Evolutionary conservation across 2,888 invertebrate species (phyloP).

Genomic region (Minunthozetes semirufus): DNA sequence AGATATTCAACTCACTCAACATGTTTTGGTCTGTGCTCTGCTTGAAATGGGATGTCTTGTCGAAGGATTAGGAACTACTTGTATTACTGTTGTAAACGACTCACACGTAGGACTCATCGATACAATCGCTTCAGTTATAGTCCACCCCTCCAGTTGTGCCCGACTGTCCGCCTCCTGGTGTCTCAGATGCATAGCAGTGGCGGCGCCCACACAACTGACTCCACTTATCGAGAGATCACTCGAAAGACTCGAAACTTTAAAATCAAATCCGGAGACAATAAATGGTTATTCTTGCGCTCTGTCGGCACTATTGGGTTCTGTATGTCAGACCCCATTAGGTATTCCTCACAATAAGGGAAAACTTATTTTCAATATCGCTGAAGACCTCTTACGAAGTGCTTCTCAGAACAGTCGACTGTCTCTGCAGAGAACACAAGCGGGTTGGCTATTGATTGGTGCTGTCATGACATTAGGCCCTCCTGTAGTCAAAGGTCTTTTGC

Average conservation of each 20-base stretch:
- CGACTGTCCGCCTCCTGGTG: slow-evolving; percentile 92
- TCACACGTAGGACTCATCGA: slow-evolving; percentile 71
- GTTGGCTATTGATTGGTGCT: slow-evolving; percentile 93
- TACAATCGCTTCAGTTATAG: slow-evolving; percentile 71
- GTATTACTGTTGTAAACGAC: slow-evolving; percentile 80
- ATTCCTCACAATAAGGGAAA: slow-evolving; percentile 96
- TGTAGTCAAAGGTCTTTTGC: slow-evolving; percentile 82
- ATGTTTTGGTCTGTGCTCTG: slow-evolving; percentile 81
- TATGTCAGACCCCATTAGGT: slow-evolving; percentile 78
- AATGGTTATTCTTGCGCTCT: slow-evolving; percentile 82
- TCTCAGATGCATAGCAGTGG: slow-evolving; percentile 79
- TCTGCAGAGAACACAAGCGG: slow-evolving; percentile 88
- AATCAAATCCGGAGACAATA: slow-evolving; percentile 67
- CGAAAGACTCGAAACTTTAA: slow-evolving; percentile 76
- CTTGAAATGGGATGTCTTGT: slow-evolving; percentile 88
- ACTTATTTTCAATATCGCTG: slow-evolving; percentile 89
- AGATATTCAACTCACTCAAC: slow-evolving; percentile 73
- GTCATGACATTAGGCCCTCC: slow-evolving; percentile 90
- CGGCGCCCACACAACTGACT: slow-evolving; percentile 88
- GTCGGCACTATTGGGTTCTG: slow-evolving; percentile 86
- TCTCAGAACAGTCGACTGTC: slow-evolving; percentile 93
- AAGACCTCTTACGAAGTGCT: slow-evolving; percentile 89
- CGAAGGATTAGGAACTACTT: slow-evolving; percentile 85
- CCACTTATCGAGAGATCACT: slow-evolving; percentile 84
- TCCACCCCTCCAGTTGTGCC: slow-evolving; percentile 90